Base-by-base conservation (phyloP, 1,140 invertebrate species). In the Philotrypesis tridentata region DNA sequence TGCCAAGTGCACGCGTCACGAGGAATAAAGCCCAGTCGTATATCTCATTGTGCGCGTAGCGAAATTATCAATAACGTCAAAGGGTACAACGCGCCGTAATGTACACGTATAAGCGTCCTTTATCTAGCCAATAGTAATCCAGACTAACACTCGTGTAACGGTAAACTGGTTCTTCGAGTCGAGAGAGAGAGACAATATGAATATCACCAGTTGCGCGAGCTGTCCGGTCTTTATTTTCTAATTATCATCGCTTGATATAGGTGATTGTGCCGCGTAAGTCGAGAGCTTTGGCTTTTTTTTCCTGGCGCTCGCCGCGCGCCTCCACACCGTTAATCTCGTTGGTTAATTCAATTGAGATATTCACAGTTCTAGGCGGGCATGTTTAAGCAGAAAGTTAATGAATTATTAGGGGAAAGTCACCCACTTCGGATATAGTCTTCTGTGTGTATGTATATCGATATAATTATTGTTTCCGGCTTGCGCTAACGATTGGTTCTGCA, bases 131-230 rank as follows among this genome's bases (percentile, higher is more conserved):
- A 27, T 1, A 25, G 60, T 67, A 67, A 67, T 43, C n/a, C 33
- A 61, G 73, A 61, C 31, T 65, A 14, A 27, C n/a, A n/a, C n/a
- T n/a, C n/a, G n/a, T n/a, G n/a, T 76, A 65, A 76, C 55, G 73
- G 14, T 55, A 68, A 78, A 78, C 75, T 65, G 67, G 75, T 78
- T 78, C 40, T 68, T 12, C 27, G 29, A 61, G 17, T 55, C 48
- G 55, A 23, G 73, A 12, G 33, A 23, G 48, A 75, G 73, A 37
- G 48, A 60, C 55, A 29, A 75, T n/a, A n/a, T n/a, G 73, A 37
- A 37, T 75, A 37, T 60, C 43, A 48, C 43, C 11, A 21, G 43
- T 14, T 17, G 6, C 21, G 9, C 29, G 1, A 8, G 43, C 25
- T 6, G 1, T 29, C 3, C 25, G 48, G 11, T 60, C 43, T 31